Evolutionary conservation across 2,888 invertebrate species (phyloP), one percentile per base, ranked within the genome.

Genomic region (Xanthorhoe designata): DNA sequence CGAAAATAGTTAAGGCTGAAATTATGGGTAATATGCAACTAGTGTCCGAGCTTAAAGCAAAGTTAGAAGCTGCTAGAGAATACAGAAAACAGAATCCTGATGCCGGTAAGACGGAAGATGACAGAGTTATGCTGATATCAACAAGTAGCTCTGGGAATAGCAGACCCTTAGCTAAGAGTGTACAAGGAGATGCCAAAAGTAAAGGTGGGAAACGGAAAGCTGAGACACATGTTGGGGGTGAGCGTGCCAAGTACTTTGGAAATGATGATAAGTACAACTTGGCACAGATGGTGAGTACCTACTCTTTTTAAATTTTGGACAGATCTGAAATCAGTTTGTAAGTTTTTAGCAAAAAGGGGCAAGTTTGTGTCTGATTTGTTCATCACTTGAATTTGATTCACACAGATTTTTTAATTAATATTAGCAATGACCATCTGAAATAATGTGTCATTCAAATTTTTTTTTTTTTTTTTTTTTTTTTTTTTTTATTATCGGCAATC

Each of bases 1-100:
- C 99, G 1, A 98, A 97, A 90, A 95, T 98, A 70, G 93, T 99
- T 0, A 98, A 98, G 92, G 99, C 99, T 13, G 98, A 99, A 94
- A 95, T 99, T 76, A 95, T 98, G 94, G 99, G 98, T 17, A 96
- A 99, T 83, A 89, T 85, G 81, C 94, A 95, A 70, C 84, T 96
- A 61, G 96, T 96, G 0, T 83, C 87, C 45, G 95, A 97, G 81
- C 89, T 99, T 53, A 97, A 97, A 87, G 81, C 87, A 2, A 96
- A 98, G 84, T 87, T 99, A 51, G 96, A 97, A 72, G 89, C 89
- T 24, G 97, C 97, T 0, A 94, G 96, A 75, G 91, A 94, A 64
- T 89, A 88, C 70, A 85, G 90, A 59, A 94, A 91, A 75, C 85
- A 89, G 32, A 89, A 94, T 75, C 90, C 91, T 61, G 73, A 87